Percentiles rank a stretch among this genome's conserved stretches.
These are phyloP conservation scores for Ormia ochracea DNA, from an alignment of 2,888 invertebrate species.

Conservation along the genomic window DNA sequence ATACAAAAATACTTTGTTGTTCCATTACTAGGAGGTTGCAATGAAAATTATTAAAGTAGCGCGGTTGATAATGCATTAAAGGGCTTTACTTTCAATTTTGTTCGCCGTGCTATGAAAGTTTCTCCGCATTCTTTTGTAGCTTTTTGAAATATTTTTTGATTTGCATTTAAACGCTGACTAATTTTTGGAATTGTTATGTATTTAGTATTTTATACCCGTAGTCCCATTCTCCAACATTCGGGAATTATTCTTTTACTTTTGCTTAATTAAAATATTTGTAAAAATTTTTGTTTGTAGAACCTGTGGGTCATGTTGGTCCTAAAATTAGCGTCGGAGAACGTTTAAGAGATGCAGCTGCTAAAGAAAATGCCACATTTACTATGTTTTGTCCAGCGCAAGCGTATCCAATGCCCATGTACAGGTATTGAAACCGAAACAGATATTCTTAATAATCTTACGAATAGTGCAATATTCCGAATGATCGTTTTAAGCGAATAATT, in stretches of 20 bases:
- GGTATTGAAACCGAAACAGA: slow-evolving; percentile 76
- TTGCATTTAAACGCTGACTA: no score
- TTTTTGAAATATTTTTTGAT: no score
- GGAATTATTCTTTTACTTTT: slow-evolving; percentile 2
- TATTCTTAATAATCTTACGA: background rate
- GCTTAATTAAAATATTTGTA: background rate
- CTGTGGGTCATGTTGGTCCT: slow-evolving; percentile 78
- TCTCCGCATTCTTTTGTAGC: no score
- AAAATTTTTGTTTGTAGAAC: slow-evolving; percentile 71
- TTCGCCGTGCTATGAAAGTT: no score
- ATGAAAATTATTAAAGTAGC: no score
- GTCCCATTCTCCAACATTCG: slow-evolving; percentile 56
- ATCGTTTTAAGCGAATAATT: no score
- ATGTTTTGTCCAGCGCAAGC: slow-evolving; percentile 86
- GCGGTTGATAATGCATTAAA: no score
- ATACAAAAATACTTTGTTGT: background rate
- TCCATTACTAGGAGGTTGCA: background rate
- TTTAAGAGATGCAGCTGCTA: slow-evolving; percentile 78
- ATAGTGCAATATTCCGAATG: background rate
- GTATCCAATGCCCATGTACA: slow-evolving; percentile 84
- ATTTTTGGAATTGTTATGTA: no score
- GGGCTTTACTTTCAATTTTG: no score
- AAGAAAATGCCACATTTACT: slow-evolving; percentile 79
- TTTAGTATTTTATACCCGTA: no score
- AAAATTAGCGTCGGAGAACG: slow-evolving; percentile 85